Percentiles rank a stretch among this genome's conserved stretches.
Evolutionary conservation across 2,888 invertebrate species (phyloP).

Genomic region (Drosophila meridionalis): DNA sequence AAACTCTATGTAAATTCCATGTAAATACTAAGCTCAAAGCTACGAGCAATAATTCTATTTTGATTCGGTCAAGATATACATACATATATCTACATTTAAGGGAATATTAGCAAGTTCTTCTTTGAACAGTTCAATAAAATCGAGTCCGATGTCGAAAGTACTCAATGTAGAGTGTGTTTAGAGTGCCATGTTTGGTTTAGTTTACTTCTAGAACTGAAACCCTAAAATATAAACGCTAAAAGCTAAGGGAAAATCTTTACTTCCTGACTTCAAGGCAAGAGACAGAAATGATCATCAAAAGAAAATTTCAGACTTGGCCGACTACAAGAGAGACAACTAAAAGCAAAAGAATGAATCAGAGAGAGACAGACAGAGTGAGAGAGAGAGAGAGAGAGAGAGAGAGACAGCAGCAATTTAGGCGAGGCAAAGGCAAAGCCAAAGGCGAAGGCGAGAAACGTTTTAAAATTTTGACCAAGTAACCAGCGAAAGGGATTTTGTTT

Average conservation of each 20-base stretch:
- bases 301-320: not conserved
- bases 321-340: not conserved
- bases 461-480: conserved; percentile 80
- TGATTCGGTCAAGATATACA: too few relatives aligned
- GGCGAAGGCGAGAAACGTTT: conserved; percentile 42
- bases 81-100: too few relatives aligned
- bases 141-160: too few relatives aligned
- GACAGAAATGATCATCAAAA: not conserved
- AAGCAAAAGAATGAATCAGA: not conserved
- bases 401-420: not conserved
- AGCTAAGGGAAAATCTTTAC: not conserved
- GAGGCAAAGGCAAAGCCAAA: conserved; percentile 15
- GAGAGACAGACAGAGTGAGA: not conserved
- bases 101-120: not conserved
- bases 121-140: too few relatives aligned
- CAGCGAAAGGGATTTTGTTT: conserved; percentile 66
- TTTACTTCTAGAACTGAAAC: too few relatives aligned
- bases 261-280: not conserved
- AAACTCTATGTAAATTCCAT: not conserved
- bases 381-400: not conserved
- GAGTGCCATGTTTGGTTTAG: too few relatives aligned
- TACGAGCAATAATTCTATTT: not conserved
- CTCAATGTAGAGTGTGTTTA: too few relatives aligned
- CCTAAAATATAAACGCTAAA: not conserved
- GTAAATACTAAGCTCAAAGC: not conserved